These are phyloP conservation scores for Hydractinia echinata DNA, from an alignment of 30 jellyfish, hydroid and myxozoan species.

Conservation along the genomic window DNA sequence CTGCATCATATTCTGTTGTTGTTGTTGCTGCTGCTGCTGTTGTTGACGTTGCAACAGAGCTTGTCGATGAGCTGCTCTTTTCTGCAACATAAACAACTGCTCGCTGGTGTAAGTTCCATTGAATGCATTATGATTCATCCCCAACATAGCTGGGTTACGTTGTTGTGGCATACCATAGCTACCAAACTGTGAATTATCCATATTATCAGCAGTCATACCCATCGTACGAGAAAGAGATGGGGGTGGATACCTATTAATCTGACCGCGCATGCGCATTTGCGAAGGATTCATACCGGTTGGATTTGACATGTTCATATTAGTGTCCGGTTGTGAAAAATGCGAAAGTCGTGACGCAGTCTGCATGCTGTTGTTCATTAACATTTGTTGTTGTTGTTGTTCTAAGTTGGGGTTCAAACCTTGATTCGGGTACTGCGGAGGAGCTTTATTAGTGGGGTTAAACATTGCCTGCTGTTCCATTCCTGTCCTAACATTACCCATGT, in stretches of 20 bases:
- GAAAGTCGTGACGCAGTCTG: constrained; percentile 27
- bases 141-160: neutral
- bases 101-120: constrained; percentile 10
- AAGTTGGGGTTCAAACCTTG: constrained; percentile 17
- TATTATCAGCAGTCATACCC: constrained; percentile 14
- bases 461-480: constrained; percentile 5
- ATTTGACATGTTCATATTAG: neutral
- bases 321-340: constrained; percentile 27
- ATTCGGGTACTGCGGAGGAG: constrained; percentile 29
- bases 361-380: constrained; percentile 2
- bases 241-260: constrained; percentile 21
- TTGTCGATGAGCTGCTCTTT: neutral
- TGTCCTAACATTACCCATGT: neutral
- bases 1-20: constrained; percentile 8
- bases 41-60: neutral
- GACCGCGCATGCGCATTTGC: constrained; percentile 9
- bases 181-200: constrained; percentile 10
- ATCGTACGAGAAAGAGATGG: constrained; percentile 23
- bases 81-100: neutral
- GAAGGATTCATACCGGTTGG: neutral
- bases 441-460: constrained; percentile 11
- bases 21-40: neutral
- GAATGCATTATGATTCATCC: constrained; percentile 5
- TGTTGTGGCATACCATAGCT: neutral
- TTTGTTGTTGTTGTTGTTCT: neutral